Evolutionary conservation across 2,888 invertebrate genomes (phyloP).

Genomic region (Drosophila percnosoma): DNA sequence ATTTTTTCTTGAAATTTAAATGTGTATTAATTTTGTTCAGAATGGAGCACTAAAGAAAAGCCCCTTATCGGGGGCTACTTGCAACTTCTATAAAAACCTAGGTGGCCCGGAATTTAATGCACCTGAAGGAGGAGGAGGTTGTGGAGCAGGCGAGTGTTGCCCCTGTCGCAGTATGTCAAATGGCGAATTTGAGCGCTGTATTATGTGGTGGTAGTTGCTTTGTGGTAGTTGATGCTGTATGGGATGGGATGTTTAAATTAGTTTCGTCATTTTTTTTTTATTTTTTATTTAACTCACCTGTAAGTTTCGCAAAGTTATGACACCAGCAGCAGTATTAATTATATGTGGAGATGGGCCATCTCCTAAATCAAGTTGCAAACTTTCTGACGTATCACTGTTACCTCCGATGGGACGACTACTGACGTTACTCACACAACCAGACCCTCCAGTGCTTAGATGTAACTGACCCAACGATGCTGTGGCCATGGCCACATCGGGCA

Average conservation of each 20-base stretch:
- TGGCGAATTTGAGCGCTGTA: slow-evolving; percentile 84
- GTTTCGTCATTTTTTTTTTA: background rate
- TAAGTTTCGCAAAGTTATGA: slow-evolving; percentile 82
- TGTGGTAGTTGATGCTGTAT: slow-evolving; percentile 83
- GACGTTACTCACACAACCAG: slow-evolving; percentile 35
- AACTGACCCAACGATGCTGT: slow-evolving; percentile 90
- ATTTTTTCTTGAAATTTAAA: slow-evolving; percentile 46
- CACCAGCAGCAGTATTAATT: slow-evolving; percentile 73
- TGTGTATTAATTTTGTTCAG: slow-evolving; percentile 69
- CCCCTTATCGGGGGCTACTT: slow-evolving; percentile 84
- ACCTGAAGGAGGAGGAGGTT: slow-evolving; percentile 81
- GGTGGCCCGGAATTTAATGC: slow-evolving; percentile 84
- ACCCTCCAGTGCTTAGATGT: slow-evolving; percentile 85
- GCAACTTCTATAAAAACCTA: slow-evolving; percentile 85
- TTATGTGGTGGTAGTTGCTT: slow-evolving; percentile 84
- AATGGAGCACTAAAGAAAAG: slow-evolving; percentile 85
- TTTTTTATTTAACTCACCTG: slow-evolving; percentile 70
- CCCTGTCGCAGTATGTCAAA: slow-evolving; percentile 84
- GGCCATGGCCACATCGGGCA: slow-evolving; percentile 97
- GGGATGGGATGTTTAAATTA: slow-evolving; percentile 17
- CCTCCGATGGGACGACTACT: slow-evolving; percentile 50
- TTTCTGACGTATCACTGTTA: slow-evolving; percentile 83
- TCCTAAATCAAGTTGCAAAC: slow-evolving; percentile 91
- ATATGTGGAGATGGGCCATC: slow-evolving; percentile 90
- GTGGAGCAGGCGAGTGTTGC: slow-evolving; percentile 81